Conservation (phyloP, 2,888 invertebrate genomes). For the Clostera curtula region DNA sequence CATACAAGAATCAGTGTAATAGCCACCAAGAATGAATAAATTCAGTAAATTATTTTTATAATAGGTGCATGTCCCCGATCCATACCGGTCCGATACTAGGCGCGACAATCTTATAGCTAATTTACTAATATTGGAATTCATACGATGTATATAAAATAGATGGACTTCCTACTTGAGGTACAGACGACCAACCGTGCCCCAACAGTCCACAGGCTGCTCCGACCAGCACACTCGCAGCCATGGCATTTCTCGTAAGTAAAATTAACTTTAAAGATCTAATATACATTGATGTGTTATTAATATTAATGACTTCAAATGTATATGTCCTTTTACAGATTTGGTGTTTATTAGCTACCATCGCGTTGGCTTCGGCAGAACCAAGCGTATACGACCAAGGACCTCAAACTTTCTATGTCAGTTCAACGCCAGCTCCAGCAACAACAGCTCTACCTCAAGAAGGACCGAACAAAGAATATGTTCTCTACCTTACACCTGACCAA, state of each 20-base stretch:
- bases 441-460: conserved; percentile 15
- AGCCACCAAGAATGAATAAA: background rate
- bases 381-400: conserved; percentile 31
- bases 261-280: background rate
- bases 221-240: conserved; percentile 27
- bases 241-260: conserved; percentile 38
- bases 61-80: conserved; percentile 16
- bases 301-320: conserved; percentile 1
- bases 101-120: conserved; percentile 30
- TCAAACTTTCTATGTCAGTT: conserved; percentile 28
- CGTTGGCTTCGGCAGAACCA: conserved; percentile 28
- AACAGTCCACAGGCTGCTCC: conserved; percentile 27
- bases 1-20: too few species aligned
- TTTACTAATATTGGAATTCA: conserved; percentile 33
- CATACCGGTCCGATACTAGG: conserved; percentile 23
- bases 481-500: conserved; percentile 53
- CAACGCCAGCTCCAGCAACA: conserved; percentile 17
- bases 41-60: background rate
- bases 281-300: background rate
- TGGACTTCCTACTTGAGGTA: conserved; percentile 27
- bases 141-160: conserved; percentile 49
- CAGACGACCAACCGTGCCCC: conserved; percentile 33
- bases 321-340: conserved; percentile 37
- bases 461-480: conserved; percentile 43
- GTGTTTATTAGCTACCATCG: conserved; percentile 25